Conservation (phyloP, 2,113 vertebrate species). For the Excalfactoria chinensis region DNA sequence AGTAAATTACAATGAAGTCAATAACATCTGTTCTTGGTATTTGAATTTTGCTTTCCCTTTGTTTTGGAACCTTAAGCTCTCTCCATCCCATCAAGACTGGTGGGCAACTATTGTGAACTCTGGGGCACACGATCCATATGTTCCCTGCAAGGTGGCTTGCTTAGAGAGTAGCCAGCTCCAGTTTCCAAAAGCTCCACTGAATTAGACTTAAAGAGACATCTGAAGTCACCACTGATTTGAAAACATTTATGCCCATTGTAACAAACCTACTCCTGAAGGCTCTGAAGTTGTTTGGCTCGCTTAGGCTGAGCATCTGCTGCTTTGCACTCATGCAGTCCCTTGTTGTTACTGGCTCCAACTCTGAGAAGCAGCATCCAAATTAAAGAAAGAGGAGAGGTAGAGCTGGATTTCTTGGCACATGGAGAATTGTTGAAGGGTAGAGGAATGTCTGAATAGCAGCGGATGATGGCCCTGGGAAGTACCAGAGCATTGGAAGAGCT, state of each 20-base stretch:
- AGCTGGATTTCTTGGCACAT: neutral
- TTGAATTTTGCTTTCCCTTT: neutral
- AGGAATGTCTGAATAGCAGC: neutral
- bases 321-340: neutral
- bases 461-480: neutral
- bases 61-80: neutral
- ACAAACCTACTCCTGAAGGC: neutral
- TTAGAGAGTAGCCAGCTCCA: neutral
- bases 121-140: neutral
- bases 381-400: neutral
- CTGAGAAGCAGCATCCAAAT: neutral
- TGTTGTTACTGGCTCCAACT: neutral
- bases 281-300: neutral
- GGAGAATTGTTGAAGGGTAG: neutral
- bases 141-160: neutral
- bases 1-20: neutral
- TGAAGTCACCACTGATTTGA: neutral
- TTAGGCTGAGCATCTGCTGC: neutral
- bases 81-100: neutral
- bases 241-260: neutral
- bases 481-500: fast-evolving
- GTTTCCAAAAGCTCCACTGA: neutral
- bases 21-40: neutral
- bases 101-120: neutral
- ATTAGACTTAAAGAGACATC: neutral